phyloP scores from a whole-genome alignment of 2,888 invertebrate species.

The Chromoteleia sp. region DNA sequence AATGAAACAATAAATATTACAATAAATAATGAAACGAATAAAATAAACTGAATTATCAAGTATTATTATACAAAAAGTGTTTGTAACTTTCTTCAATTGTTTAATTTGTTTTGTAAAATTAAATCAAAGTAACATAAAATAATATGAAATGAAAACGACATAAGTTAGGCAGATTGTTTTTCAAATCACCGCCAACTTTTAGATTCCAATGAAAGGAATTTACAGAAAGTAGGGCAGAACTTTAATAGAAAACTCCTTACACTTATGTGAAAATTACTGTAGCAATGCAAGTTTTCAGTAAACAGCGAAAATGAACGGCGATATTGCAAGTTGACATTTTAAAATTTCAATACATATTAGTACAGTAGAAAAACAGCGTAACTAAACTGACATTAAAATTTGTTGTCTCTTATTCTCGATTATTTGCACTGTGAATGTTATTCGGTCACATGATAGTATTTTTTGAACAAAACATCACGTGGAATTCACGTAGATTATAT shows the following conservation, averaged over 20 bases:
- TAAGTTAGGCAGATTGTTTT: conserved; percentile 27
- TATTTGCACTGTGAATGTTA: conserved; percentile 9
- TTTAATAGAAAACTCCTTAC: conserved; percentile 37
- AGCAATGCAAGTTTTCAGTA: conserved; percentile 20
- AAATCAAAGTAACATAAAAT: neutral
- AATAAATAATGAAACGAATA: neutral
- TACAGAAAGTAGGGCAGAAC: conserved; percentile 28
- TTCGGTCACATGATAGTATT: neutral
- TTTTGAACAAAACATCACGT: too few relatives aligned
- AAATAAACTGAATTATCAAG: neutral
- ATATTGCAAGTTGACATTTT: conserved; percentile 26
- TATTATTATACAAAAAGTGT: neutral
- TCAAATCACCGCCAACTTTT: conserved; percentile 24
- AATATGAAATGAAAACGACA: neutral
- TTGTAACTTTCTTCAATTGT: too few relatives aligned
- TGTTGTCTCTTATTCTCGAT: conserved; percentile 32
- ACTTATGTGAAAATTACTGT: conserved; percentile 13
- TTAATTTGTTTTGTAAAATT: neutral
- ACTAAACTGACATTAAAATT: conserved; percentile 7
- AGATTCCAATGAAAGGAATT: conserved; percentile 13
- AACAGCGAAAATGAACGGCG: conserved; percentile 23
- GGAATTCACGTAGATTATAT: too few relatives aligned
- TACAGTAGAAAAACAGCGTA: neutral
- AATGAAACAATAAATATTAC: too few relatives aligned
- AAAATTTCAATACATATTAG: neutral